Evolutionary conservation across 1,140 invertebrate genomes (phyloP).

Genomic region (Drosophila sp.): DNA sequence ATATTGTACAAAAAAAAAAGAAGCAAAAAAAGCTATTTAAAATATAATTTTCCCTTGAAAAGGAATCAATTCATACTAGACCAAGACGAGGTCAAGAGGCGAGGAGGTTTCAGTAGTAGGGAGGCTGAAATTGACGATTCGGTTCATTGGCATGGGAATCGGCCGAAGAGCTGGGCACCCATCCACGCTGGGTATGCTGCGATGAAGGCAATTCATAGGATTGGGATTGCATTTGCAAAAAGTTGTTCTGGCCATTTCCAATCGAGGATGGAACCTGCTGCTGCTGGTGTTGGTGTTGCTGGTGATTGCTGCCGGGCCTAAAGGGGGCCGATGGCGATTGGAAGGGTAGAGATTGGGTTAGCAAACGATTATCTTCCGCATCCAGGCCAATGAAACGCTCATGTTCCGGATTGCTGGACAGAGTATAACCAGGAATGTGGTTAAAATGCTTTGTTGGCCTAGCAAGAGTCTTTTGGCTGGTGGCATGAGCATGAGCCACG

Average conservation of each 20-base stretch:
- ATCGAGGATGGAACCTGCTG: slow-evolving; percentile 13
- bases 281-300: slow-evolving; percentile 20
- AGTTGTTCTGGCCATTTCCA: not conserved
- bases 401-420: slow-evolving; percentile 46
- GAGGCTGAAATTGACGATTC: slow-evolving; percentile 59
- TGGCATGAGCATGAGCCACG: slow-evolving; percentile 29
- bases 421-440: slow-evolving; percentile 29
- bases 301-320: not conserved
- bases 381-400: slow-evolving; percentile 47
- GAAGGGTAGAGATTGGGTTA: slow-evolving; percentile 53
- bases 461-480: slow-evolving; percentile 36
- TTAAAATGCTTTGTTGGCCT: slow-evolving; percentile 28
- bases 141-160: slow-evolving; percentile 23
- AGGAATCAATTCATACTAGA: not conserved
- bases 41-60: slow-evolving; percentile 4
- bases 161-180: slow-evolving; percentile 25
- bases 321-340: slow-evolving; percentile 3
- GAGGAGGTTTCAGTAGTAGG: slow-evolving; percentile 42
- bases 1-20: slow-evolving; percentile 4
- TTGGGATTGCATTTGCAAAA: slow-evolving; percentile 65
- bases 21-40: not conserved
- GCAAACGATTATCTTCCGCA: slow-evolving; percentile 28
- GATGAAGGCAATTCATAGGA: slow-evolving; percentile 54
- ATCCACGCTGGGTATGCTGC: slow-evolving; percentile 34
- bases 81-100: not conserved